Base-by-base conservation (phyloP, 2,888 invertebrate genomes). In the Lottia gigantea region DNA sequence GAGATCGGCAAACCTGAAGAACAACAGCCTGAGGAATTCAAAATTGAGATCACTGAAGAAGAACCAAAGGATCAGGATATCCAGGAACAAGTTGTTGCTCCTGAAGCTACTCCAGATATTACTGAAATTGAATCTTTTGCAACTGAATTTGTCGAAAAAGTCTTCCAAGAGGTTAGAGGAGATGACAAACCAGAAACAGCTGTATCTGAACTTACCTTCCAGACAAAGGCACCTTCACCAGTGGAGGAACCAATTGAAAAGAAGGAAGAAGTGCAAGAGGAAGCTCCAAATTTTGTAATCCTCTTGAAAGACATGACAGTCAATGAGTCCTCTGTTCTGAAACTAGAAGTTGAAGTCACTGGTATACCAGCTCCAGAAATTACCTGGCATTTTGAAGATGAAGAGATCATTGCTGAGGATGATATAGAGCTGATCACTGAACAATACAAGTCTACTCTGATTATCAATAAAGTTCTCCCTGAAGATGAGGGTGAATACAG, bases 351-450 rank as follows among this genome's bases (percentile, higher is more conserved):
- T 64, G 79, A 78, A 65, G 85, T 86, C 47, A 81, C 81, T 26
- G 88, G 87, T 7, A 76, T 79, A 47, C 87, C 88, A 23, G 74
- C 76, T 23, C 88, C 87, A 12, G 77, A 78, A 19, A 84, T 90
- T 70, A 85, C 84, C 19, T 90, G 90, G 90, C 88, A 86, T 76
- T 84, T 89, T 68, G 89, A 93, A 79, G 92, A 92, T 8, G 82
- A 91, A 68, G 81, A 86, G 69, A 73, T 84, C 14, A 89, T 92
- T 47, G 85, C 82, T 92, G 92, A 71, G 89, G 81, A 83, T 61
- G 84, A 81, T 55, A 76, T 84, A 40, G 71, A 80, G 46, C 79
- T 83, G 40, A 76, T 76, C 8, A 78, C 74, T 55, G 79, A 83
- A 66, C 74, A 80, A 46, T 77, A 79, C 40, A 74, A 73, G 31